phyloP scores from a whole-genome alignment of 2,888 invertebrate genomes.

The Hirudinaria manillensis region DNA sequence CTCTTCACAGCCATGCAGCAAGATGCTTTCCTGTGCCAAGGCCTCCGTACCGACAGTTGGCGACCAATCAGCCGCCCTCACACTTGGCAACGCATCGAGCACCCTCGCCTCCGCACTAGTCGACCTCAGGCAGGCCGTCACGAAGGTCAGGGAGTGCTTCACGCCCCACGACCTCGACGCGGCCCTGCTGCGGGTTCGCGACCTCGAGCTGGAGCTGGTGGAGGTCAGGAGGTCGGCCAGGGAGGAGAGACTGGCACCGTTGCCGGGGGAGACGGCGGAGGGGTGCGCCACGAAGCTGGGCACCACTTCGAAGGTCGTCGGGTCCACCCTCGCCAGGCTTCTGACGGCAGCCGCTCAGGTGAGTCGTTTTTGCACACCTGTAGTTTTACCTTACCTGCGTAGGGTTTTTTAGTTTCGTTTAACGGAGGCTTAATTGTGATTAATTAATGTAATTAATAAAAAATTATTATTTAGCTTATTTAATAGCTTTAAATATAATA shows the following conservation, averaged over 20 bases:
- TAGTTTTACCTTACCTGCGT: background rate
- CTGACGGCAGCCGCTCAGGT: conserved; percentile 74
- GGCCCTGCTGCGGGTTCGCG: conserved; percentile 74
- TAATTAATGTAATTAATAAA: no score
- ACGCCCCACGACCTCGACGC: conserved; percentile 70
- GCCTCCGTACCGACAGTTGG: conserved; percentile 75
- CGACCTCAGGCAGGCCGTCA: conserved; percentile 62
- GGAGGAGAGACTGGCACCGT: conserved; percentile 67
- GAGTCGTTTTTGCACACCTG: conserved; percentile 4
- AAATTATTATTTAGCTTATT: no score
- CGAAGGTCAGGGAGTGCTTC: conserved; percentile 52
- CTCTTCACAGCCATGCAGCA: conserved; percentile 52
- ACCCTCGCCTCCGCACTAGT: conserved; percentile 60
- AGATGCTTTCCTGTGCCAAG: conserved; percentile 71
- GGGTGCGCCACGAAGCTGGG: conserved; percentile 54
- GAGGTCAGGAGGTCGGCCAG: conserved; percentile 73
- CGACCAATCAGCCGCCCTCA: conserved; percentile 71
- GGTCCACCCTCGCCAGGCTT: conserved; percentile 75
- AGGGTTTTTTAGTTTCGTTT: no score
- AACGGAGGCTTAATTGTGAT: no score
- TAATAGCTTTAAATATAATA: no score
- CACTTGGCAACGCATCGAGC: conserved; percentile 68
- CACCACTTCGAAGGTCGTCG: conserved; percentile 68
- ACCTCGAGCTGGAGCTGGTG: conserved; percentile 73
- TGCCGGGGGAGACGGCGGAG: conserved; percentile 75